Percentiles rank a stretch among this genome's conserved stretches.
Evolutionary conservation across 53 echinoderm and acorn worm species (phyloP).

Genomic region (Actinopyga echinites): DNA sequence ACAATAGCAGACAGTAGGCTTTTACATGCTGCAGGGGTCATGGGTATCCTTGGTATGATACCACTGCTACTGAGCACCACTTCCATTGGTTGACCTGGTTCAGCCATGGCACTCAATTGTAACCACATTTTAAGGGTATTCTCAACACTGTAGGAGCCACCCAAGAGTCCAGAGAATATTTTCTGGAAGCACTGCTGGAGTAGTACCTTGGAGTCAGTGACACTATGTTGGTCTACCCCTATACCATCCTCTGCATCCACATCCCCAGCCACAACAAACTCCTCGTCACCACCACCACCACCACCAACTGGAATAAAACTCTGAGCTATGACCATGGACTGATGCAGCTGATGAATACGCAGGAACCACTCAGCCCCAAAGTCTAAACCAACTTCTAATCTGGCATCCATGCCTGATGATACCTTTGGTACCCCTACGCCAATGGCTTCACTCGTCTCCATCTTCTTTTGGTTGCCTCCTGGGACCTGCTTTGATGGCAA

Average conservation of each 20-base stretch:
- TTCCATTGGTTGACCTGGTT: slow-evolving; percentile 63
- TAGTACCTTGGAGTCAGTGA: slow-evolving; percentile 75
- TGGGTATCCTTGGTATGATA: slow-evolving; percentile 74
- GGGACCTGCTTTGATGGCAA: slow-evolving; percentile 11
- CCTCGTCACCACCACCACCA: background rate
- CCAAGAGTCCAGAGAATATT: slow-evolving; percentile 73
- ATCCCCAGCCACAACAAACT: background rate
- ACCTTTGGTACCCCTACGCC: slow-evolving; percentile 57
- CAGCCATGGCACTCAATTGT: slow-evolving; percentile 47
- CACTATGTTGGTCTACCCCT: background rate
- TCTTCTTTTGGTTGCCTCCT: background rate
- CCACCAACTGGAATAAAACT: slow-evolving; percentile 1
- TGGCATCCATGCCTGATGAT: slow-evolving; percentile 93
- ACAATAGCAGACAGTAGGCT: slow-evolving; percentile 75
- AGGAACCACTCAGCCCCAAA: slow-evolving; percentile 95
- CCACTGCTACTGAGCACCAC: slow-evolving; percentile 60
- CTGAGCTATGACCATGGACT: slow-evolving; percentile 55
- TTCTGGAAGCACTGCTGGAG: slow-evolving; percentile 88
- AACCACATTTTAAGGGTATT: slow-evolving; percentile 86
- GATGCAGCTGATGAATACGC: slow-evolving; percentile 62
- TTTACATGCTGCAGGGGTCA: slow-evolving; percentile 71
- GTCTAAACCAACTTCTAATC: slow-evolving; percentile 89
- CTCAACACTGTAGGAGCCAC: slow-evolving; percentile 66
- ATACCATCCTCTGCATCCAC: background rate
- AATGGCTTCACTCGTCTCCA: background rate